phyloP scores from a whole-genome alignment of 2,113 vertebrate genomes.

The Bostrychus sinensis region DNA sequence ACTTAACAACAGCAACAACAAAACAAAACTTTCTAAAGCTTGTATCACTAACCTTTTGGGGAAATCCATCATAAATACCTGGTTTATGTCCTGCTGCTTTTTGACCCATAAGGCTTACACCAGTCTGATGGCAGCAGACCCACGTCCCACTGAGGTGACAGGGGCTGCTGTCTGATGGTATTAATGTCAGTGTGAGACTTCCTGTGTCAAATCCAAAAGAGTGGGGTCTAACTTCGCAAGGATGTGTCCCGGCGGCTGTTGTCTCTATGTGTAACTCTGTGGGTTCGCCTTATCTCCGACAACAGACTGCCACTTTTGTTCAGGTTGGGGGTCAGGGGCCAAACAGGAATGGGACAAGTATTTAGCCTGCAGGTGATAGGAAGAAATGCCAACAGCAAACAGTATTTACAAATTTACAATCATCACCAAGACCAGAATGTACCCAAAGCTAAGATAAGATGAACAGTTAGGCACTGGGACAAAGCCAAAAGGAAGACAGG shows the following conservation, averaged over 20 bases:
- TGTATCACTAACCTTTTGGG: background rate
- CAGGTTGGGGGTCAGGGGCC: constrained; percentile 9
- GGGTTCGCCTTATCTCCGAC: constrained; percentile 64
- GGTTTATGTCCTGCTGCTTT: constrained; percentile 32
- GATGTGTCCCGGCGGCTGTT: constrained; percentile 22
- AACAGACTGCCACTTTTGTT: constrained; percentile 36
- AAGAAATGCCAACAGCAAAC: constrained; percentile 5
- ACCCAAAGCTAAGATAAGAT: too few relatives aligned
- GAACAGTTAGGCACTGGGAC: too few relatives aligned
- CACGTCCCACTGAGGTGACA: constrained; percentile 5
- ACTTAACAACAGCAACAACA: background rate
- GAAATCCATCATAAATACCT: constrained; percentile 9
- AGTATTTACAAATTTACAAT: too few relatives aligned
- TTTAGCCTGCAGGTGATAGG: background rate
- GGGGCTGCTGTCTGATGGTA: constrained; percentile 18
- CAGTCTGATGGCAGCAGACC: too few relatives aligned
- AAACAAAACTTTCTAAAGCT: constrained; percentile 9
- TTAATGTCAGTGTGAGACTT: constrained; percentile 25
- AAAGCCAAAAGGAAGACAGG: too few relatives aligned
- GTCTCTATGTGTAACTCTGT: constrained; percentile 38
- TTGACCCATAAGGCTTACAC: constrained; percentile 19
- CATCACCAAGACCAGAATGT: too few relatives aligned
- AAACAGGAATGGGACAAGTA: constrained; percentile 30
- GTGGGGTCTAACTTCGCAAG: background rate
- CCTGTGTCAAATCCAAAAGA: background rate